These are phyloP conservation scores for Phrynocephalus guinanensis DNA, from an alignment of 2,797 vertebrate species.

Conservation along the genomic window DNA sequence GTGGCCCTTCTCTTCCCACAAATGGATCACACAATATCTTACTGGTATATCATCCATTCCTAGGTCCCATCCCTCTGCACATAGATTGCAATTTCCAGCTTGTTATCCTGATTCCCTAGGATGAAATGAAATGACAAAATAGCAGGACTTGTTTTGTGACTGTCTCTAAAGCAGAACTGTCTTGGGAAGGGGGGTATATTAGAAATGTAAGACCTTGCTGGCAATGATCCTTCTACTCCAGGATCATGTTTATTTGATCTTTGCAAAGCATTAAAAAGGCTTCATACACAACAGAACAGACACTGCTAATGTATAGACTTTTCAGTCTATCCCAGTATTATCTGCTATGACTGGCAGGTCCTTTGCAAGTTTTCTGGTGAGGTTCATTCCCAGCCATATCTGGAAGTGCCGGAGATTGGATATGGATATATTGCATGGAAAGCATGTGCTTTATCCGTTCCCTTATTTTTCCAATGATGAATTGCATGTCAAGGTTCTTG, in stretches of 20 bases:
- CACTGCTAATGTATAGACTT: neutral
- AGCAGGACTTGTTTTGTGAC: too few relatives aligned
- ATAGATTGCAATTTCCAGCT: too few relatives aligned
- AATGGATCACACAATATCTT: too few relatives aligned
- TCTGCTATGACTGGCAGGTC: neutral
- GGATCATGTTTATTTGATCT: too few relatives aligned
- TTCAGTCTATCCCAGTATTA: neutral
- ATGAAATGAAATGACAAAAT: too few relatives aligned
- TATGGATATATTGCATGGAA: neutral
- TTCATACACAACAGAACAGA: neutral
- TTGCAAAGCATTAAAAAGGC: too few relatives aligned
- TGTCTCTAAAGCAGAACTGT: too few relatives aligned
- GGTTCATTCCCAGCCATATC: neutral
- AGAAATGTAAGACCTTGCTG: neutral
- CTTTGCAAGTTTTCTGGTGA: neutral
- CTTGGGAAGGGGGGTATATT: neutral
- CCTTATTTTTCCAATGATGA: neutral
- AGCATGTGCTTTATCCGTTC: neutral
- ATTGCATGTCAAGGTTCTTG: neutral
- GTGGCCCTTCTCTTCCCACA: too few relatives aligned
- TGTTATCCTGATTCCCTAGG: too few relatives aligned
- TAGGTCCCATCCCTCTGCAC: too few relatives aligned
- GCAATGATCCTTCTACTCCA: too few relatives aligned
- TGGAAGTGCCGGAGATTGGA: neutral
- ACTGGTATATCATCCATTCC: too few relatives aligned